phyloP scores from a whole-genome alignment of 2,113 vertebrate species.

The Oncorhynchus keta region DNA sequence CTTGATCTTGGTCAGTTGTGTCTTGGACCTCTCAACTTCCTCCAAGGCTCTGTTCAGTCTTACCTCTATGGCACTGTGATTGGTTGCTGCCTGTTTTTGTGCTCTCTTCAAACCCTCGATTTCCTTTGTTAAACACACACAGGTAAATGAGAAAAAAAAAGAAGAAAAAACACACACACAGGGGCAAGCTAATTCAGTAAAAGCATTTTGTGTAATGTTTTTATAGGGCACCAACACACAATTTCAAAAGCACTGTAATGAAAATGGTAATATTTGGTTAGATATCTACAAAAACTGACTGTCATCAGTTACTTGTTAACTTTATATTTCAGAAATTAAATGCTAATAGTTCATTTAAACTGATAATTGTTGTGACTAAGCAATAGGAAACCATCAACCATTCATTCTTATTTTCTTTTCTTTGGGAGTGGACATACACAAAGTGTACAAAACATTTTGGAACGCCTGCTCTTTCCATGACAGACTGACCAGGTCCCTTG shows the following conservation, averaged over 20 bases:
- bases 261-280: background rate
- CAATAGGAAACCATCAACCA: background rate
- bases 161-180: conserved; percentile 12
- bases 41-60: conserved; percentile 91
- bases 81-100: conserved; percentile 80
- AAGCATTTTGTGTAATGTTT: background rate
- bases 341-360: background rate
- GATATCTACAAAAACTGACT: background rate
- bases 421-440: background rate
- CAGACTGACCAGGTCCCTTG: too few species aligned
- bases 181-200: background rate
- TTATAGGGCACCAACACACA: background rate
- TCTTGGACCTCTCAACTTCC: conserved; percentile 83
- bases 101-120: conserved; percentile 77
- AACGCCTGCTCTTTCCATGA: background rate
- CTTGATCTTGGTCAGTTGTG: conserved; percentile 81
- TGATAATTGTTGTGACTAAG: background rate
- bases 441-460: background rate
- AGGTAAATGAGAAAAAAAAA: background rate
- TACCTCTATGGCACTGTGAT: conserved; percentile 80
- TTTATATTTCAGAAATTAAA: background rate
- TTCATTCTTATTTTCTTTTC: background rate
- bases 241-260: background rate
- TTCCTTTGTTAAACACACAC: conserved; percentile 73
- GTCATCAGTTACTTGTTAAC: background rate